Base-by-base conservation (phyloP, 2,113 vertebrate genomes). In the Rostratula benghalensis region DNA sequence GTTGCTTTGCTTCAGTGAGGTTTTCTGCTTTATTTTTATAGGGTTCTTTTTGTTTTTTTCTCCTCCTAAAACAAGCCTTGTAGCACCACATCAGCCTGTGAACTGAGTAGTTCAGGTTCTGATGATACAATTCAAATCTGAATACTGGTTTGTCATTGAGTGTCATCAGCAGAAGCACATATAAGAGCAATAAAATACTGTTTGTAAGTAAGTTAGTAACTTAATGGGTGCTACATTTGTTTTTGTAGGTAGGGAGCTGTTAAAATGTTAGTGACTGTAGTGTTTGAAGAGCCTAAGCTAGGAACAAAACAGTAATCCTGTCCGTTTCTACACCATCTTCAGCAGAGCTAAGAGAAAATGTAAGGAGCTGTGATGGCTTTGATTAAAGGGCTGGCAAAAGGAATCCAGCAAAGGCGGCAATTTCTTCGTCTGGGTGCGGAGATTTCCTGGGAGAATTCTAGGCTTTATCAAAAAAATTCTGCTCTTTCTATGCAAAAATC, bases 151-250 rank as follows among this genome's bases (percentile, higher is more conserved):
- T 35, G 45, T 45, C 45, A 43, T 43, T 13, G 15, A 43, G 43
- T 43, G 15, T 13, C 7, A 21, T 23, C 19, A 14, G 45, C 24
- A 53, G 28, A 63, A 39, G 9, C 12, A 1, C 19, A 4, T 0
- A 0, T 31, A 59, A 27, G 6, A 64, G 16, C 13, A 28, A 13
- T 59, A 35, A 71, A 24, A 4, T 6, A 4, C 16, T 41, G 23
- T 24, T 81, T 0, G 0, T 28, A 86, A 13, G 15, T 25, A 83
- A 14, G 18, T 18, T 17, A 74, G 4, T 4, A 22, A 43, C 5
- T 45, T 24, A n/a, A n/a, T n/a, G n/a, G 6, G 3, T 68, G 20
- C 6, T 6, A 11, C 4, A 0, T 22, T n/a, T n/a, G 2, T 21
- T 3, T 24, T 13, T 31, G 4, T 30, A 57, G 12, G 11, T 16